phyloP scores from a whole-genome alignment of 2,797 vertebrate genomes.

The Tadarida brasiliensis region DNA sequence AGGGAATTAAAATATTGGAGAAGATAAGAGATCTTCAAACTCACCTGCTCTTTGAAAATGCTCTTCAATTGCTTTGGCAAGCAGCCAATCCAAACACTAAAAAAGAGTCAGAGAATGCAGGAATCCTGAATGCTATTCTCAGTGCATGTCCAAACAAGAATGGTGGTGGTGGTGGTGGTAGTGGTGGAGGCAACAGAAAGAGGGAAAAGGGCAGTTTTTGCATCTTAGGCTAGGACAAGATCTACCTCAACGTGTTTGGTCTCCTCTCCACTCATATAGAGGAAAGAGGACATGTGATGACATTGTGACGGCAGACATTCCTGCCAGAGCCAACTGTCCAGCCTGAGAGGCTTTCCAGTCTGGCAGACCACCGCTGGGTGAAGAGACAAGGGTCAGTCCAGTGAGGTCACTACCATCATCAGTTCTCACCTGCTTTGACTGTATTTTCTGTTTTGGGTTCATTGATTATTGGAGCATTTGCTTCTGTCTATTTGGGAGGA shows the following conservation, averaged over 20 bases:
- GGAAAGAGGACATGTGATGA: background rate
- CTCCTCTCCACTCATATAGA: background rate
- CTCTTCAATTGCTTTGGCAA: slow-evolving; percentile 55
- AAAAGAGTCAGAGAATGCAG: slow-evolving; percentile 58
- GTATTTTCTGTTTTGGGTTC: background rate
- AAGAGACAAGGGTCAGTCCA: slow-evolving; percentile 32
- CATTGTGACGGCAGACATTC: background rate
- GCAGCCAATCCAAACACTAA: slow-evolving; percentile 69
- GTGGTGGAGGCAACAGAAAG: background rate
- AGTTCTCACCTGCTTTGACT: slow-evolving; percentile 40
- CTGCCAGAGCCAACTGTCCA: background rate
- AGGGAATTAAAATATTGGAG: slow-evolving; percentile 64
- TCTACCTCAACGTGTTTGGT: background rate
- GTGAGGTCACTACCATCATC: background rate
- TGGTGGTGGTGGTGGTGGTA: background rate
- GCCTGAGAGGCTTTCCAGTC: background rate
- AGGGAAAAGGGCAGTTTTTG: slow-evolving; percentile 37
- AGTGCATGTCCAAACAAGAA: slow-evolving; percentile 71
- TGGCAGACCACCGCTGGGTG: background rate
- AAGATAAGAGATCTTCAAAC: slow-evolving; percentile 68
- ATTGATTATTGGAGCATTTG: background rate
- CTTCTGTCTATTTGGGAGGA: background rate
- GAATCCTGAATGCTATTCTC: slow-evolving; percentile 63
- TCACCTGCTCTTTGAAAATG: slow-evolving; percentile 78
- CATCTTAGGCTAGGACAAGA: background rate